Evolutionary conservation across 2,888 invertebrate genomes (phyloP), one percentile per base, ranked within the genome.

Genomic region (Gymnoscelis rufifasciata): DNA sequence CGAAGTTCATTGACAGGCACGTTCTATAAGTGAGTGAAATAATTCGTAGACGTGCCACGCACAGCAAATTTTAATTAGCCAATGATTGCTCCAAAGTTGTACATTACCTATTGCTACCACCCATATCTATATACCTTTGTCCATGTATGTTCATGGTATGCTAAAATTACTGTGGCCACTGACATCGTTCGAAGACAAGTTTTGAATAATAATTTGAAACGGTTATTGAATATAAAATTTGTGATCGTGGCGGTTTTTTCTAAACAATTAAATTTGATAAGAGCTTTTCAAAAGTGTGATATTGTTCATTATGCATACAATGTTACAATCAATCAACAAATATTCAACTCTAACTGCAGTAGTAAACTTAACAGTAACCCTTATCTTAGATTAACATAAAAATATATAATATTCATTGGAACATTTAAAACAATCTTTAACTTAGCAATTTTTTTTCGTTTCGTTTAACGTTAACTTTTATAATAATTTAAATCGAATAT

Each of bases 1-100:
- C 73, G 75, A 75, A 83, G 87, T 87, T 87, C 87, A 86, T 84
- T 88, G 87, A 86, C 87, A 83, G 84, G 78, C 81, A 83, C 86
- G 86, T 84, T 77, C 76, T 83, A 68, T 78, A 78, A 77, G 78
- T 75, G 76, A 71, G 74, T 79, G 82, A 77, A 76, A 68, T 74
- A 77, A 70, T 78, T 70, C 70, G 72, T 74, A 78, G 74, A 76
- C 79, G 74, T 70, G 78, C 83, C 79, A 84, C 83, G 86, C 83
- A 84, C 67, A 71, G 78, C 79, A 82, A 86, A 86, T 86, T 83
- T 83, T 83, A 87, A 86, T 84, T 84, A 83, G 77, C 71, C 71
- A 73, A 78, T 78, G 80, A 83, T 84, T 79, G 78, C 73, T 77
- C 73, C 67, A 62, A 68, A 71, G 73, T 72, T 68, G 69, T 70